phyloP scores from a whole-genome alignment of 1,140 invertebrate species.

The Caenorhabditis remanei region DNA sequence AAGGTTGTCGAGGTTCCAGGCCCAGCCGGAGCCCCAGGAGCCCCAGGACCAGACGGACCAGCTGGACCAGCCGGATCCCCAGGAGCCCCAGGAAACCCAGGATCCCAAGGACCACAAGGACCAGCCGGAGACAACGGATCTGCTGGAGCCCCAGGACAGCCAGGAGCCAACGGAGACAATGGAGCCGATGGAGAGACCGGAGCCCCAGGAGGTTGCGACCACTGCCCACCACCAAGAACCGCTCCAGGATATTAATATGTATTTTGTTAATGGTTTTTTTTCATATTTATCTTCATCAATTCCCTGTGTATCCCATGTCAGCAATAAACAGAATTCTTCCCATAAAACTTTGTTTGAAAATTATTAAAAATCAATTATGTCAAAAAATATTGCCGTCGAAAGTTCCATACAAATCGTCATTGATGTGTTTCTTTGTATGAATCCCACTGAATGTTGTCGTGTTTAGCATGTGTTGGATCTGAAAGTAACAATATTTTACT shows the following conservation, averaged over 20 bases:
- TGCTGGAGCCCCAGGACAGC: conserved; percentile 56
- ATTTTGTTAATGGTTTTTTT: not conserved
- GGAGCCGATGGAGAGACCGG: conserved; percentile 64
- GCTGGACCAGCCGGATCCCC: conserved; percentile 54
- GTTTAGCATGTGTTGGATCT: conserved; percentile 34
- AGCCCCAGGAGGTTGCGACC: conserved; percentile 58
- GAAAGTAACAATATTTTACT: not conserved
- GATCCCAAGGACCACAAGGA: conserved; percentile 60
- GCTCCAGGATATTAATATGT: conserved; percentile 61
- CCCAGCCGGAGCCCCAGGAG: conserved; percentile 60
- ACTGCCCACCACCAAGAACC: conserved; percentile 62
- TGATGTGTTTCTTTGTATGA: conserved; percentile 34
- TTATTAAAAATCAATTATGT: not conserved
- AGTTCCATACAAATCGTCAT: conserved; percentile 33
- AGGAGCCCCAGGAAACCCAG: conserved; percentile 58
- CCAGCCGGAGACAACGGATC: conserved; percentile 59
- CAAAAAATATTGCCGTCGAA: conserved; percentile 33
- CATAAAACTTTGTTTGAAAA: not conserved
- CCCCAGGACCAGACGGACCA: conserved; percentile 58
- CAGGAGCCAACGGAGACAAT: conserved; percentile 59
- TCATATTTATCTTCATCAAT: not conserved
- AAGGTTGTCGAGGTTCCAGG: conserved; percentile 40
- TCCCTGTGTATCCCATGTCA: not conserved
- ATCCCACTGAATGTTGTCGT: conserved; percentile 19
- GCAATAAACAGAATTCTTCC: not conserved